Evolutionary conservation across 2,797 vertebrate species (phyloP), one percentile per base, ranked within the genome.

Genomic region (Ctenosaura bakeri): DNA sequence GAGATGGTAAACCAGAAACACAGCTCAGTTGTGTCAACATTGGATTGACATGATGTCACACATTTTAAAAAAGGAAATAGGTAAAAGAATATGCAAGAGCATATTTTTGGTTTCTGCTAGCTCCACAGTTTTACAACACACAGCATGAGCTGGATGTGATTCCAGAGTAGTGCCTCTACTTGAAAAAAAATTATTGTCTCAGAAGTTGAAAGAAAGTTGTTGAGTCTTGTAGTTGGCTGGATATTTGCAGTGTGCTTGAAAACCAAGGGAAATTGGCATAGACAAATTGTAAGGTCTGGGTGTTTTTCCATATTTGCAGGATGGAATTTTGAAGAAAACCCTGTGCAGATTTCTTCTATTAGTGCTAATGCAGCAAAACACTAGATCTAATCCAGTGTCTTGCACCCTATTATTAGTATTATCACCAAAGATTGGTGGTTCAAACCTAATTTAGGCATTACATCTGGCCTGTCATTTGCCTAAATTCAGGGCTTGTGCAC

Each of bases 311-410:
- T 66, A 22, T 35, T 81, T 82, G 14, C 12, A 83, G 66, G n/a
- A 85, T 66, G 29, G 18, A 59, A 56, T 56, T 85, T 90, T 85
- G 50, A 85, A 71, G 50, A 18, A 86, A 85, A 80, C 4, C 4
- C n/a, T 88, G 87, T 35, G 64, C 29, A 90, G 46, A n/a, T 29
- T 71, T 22, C 20, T 24, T 6, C n/a, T 12, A 46, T n/a, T 42
- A 26, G 74, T 73, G 22, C 32, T 59, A 26, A 74, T 52, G 52
- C 52, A 59, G 35, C 29, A 46, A 38, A 73, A 86, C 71, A 29
- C 18, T 59, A 24, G 38, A 64, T 62, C 2, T 1, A 38, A 2
- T 18, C 80, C 59, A 46, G 32, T 54, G 29, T 52, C 54, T 89
- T 77, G 82, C 26, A 46, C 8, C 4, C 56, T 42, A 42, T 42